Percentiles rank a stretch among this genome's conserved stretches.
Evolutionary conservation across 2,797 vertebrate species (phyloP).

Genomic region (Parauchenoglanis ngamensis): DNA sequence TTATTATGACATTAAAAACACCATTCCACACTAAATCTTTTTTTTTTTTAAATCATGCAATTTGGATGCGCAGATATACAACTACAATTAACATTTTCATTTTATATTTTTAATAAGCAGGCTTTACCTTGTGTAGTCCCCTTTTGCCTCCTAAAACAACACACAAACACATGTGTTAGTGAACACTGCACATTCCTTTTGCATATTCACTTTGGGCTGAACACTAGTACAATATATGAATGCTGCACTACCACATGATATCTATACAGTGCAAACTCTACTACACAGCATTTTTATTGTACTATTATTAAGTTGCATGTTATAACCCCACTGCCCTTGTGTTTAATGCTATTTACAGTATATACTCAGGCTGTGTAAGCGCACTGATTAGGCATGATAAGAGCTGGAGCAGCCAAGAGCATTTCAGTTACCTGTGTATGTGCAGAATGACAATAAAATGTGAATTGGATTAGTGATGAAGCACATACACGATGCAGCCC

Average conservation of each 20-base stretch:
- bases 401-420: background rate
- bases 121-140: conserved; percentile 82
- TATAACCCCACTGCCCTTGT: no score
- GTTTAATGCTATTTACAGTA: no score
- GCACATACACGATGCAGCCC: background rate
- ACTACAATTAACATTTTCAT: background rate
- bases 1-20: background rate
- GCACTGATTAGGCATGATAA: background rate
- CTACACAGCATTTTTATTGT: background rate
- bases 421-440: background rate
- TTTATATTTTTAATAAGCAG: background rate
- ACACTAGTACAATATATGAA: background rate
- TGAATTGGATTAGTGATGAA: background rate
- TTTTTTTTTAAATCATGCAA: no score
- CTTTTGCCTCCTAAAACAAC: conserved; percentile 88
- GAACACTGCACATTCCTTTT: conserved; percentile 9
- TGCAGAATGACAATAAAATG: background rate
- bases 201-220: background rate
- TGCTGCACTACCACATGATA: background rate
- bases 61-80: background rate
- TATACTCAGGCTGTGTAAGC: background rate
- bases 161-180: conserved; percentile 30
- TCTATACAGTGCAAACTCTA: background rate
- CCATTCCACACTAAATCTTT: background rate
- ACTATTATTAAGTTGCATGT: background rate